Conservation (phyloP, 2,888 invertebrate genomes). For the Drosophila monieri region DNA sequence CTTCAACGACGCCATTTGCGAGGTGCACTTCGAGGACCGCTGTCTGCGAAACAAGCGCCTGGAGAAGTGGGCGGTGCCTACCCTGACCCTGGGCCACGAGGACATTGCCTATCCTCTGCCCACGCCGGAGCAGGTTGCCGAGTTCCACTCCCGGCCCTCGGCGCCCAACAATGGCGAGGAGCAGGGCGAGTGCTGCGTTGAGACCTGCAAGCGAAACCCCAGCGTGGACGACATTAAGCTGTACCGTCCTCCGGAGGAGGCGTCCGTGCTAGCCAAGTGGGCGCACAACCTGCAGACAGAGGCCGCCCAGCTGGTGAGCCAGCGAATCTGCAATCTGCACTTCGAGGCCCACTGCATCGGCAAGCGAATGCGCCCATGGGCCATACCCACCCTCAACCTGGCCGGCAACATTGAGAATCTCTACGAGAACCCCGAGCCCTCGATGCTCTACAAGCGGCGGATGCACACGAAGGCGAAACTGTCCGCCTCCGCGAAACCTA, state of each 20-base stretch:
- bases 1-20: conserved; percentile 81
- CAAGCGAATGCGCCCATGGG: conserved; percentile 78
- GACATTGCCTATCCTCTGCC: conserved; percentile 69
- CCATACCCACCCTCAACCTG: conserved; percentile 80
- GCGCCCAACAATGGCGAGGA: conserved; percentile 78
- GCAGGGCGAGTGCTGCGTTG: conserved; percentile 80
- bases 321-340: conserved; percentile 78
- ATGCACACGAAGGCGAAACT: conserved; percentile 26
- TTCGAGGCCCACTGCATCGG: conserved; percentile 81
- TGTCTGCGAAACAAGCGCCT: conserved; percentile 79
- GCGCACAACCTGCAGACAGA: conserved; percentile 78
- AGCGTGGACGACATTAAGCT: conserved; percentile 79
- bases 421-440: conserved; percentile 77
- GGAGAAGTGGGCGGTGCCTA: conserved; percentile 81
- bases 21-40: conserved; percentile 79
- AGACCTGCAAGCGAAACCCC: conserved; percentile 79
- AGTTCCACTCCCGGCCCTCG: conserved; percentile 67
- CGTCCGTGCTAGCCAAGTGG: conserved; percentile 76
- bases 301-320: conserved; percentile 47
- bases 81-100: conserved; percentile 71
- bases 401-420: conserved; percentile 73
- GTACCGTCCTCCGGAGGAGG: conserved; percentile 78
- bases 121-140: conserved; percentile 74
- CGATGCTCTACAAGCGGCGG: conserved; percentile 63
- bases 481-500: conserved; percentile 52